phyloP scores from a whole-genome alignment of 2,888 invertebrate species.

The Automeris io region DNA sequence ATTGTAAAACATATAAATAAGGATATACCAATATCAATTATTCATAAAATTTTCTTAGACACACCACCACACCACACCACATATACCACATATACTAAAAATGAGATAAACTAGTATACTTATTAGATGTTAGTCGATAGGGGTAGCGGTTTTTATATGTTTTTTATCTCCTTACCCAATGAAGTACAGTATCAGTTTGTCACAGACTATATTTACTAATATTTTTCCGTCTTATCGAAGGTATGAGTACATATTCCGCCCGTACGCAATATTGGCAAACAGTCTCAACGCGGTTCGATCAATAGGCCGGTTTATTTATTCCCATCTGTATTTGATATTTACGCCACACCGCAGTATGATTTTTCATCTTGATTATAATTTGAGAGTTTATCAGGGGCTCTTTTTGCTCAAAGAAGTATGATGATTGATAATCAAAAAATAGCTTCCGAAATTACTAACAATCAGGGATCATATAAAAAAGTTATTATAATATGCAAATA shows the following conservation, averaged over 20 bases:
- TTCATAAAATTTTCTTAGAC: no score
- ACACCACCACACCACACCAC: no score
- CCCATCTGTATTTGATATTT: constrained; percentile 3
- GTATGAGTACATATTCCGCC: constrained; percentile 4
- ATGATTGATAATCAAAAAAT: no score
- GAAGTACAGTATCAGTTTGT: constrained; percentile 5
- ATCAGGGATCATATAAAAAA: no score
- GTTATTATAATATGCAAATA: no score
- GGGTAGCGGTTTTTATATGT: not conserved
- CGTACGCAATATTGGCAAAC: constrained; percentile 1
- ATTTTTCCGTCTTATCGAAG: constrained; percentile 4
- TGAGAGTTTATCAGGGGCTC: no score
- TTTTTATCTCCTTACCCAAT: constrained; percentile 4
- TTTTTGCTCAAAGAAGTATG: no score
- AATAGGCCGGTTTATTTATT: constrained; percentile 3
- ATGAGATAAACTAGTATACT: not conserved
- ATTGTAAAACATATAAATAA: no score
- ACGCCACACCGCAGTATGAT: not conserved
- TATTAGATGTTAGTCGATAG: not conserved
- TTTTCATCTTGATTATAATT: constrained; percentile 3
- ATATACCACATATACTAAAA: not conserved
- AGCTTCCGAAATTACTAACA: no score
- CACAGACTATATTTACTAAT: constrained; percentile 3
- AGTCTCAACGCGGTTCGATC: constrained; percentile 1
- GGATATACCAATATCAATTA: no score